Evolutionary conservation across 1,140 invertebrate genomes (phyloP), one percentile per base, ranked within the genome.

Genomic region (Nephotettix cincticeps): DNA sequence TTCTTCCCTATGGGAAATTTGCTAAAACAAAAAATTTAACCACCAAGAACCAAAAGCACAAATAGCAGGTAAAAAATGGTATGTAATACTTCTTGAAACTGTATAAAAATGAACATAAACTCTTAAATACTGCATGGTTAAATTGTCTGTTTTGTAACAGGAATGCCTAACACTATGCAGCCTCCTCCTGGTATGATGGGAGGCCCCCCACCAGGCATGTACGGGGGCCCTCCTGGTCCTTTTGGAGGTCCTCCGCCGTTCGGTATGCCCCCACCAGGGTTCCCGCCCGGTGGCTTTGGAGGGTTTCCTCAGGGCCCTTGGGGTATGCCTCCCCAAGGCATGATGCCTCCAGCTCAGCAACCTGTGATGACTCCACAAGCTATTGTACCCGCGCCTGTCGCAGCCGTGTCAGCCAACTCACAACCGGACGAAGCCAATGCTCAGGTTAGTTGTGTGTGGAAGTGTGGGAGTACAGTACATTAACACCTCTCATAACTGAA

Each of bases 221-320:
- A 85, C 77, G 84, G 83, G 29, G 85, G 83, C 1, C 86, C 87
- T 36, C 82, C 81, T 83, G 82, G 71, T 9, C 84, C 81, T 71
- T 87, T 89, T 78, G 78, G 78, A 77, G 87, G 86, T 32, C 83
- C 83, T 71, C 86, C 89, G 1, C 90, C 89, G 1, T 89, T 88
- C 76, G 88, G 87, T 28, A 86, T 89, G 83, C 90, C 88, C 28
- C 88, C 87, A 4, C 89, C 86, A 73, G 88, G 86, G 17, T 87
- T 88, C 76, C 82, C 77, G 25, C 76, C 76, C 1, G 75, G 75
- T 51, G 72, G 74, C 19, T 73, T 69, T 23, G 71, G 32, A 58
- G 43, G 72, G 28, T 45, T 67, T 64, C 63, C 14, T 54, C 71
- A 56, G 63, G 75, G 73, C 21, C 73, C 74, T 1, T 76, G 80